Conservation (phyloP, 2,888 invertebrate species). For the Lamproptera curius region DNA sequence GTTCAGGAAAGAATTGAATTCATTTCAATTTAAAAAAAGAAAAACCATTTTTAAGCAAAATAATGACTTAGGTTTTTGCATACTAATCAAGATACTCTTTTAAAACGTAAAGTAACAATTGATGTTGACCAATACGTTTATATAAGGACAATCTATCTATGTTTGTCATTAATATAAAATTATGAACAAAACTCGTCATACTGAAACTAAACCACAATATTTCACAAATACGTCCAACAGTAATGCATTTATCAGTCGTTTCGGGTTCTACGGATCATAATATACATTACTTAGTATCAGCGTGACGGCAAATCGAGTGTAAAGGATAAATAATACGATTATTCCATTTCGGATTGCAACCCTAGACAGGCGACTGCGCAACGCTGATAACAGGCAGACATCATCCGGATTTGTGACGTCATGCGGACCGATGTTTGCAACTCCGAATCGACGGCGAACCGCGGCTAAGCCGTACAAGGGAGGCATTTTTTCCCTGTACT, state of each 20-base stretch:
- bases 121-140: too few relatives aligned
- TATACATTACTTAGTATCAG: conserved; percentile 9
- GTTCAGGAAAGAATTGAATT: too few relatives aligned
- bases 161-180: too few relatives aligned
- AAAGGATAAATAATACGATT: conserved; percentile 65
- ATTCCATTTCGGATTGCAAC: conserved; percentile 47
- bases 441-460: conserved; percentile 30
- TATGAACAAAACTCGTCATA: too few relatives aligned
- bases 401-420: conserved; percentile 77
- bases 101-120: too few relatives aligned
- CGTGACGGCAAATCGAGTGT: conserved; percentile 48
- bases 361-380: conserved; percentile 66
- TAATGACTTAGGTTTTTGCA: too few relatives aligned
- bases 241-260: not conserved
- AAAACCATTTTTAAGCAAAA: too few relatives aligned
- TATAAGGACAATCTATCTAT: too few relatives aligned
- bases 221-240: too few relatives aligned
- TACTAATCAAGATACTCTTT: too few relatives aligned
- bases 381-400: conserved; percentile 76
- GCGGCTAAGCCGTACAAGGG: conserved; percentile 19
- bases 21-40: too few relatives aligned
- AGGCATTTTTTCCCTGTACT: conserved; percentile 4
- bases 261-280: conserved; percentile 6
- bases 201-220: too few relatives aligned
- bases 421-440: conserved; percentile 46